Conservation (phyloP, 2,888 invertebrate species). For the Drosophila flavopinicola region DNA sequence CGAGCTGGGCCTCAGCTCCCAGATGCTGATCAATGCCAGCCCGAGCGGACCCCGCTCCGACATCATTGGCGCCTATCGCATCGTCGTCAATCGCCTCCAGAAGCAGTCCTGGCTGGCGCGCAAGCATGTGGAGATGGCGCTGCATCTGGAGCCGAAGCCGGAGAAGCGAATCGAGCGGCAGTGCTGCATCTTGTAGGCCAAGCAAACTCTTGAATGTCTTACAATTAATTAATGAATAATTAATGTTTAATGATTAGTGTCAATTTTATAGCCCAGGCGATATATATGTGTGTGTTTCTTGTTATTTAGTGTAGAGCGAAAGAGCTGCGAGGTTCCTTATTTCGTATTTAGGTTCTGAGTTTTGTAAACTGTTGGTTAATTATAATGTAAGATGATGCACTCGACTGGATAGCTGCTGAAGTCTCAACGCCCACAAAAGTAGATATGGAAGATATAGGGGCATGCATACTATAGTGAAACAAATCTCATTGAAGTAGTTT, state of each 20-base stretch:
- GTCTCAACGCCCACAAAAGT: background rate
- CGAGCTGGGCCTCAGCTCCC: constrained; percentile 87
- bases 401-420: constrained; percentile 10
- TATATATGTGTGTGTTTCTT: constrained; percentile 30
- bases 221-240: constrained; percentile 10
- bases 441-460: background rate
- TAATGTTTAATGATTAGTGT: constrained; percentile 32
- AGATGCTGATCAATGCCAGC: constrained; percentile 86
- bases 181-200: constrained; percentile 80
- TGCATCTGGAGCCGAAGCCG: constrained; percentile 82
- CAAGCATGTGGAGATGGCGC: constrained; percentile 83
- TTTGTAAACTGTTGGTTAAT: constrained; percentile 62
- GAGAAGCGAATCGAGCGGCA: constrained; percentile 81
- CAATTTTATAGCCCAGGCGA: constrained; percentile 37
- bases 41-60: constrained; percentile 87
- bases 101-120: constrained; percentile 84
- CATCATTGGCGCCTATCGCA: constrained; percentile 89
- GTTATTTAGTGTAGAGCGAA: constrained; percentile 49
- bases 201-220: constrained; percentile 40
- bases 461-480: background rate
- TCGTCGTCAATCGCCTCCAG: constrained; percentile 87
- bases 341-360: constrained; percentile 51
- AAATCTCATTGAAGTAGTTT: background rate
- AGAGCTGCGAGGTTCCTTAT: constrained; percentile 61
- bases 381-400: constrained; percentile 35